phyloP scores from a whole-genome alignment of 2,888 invertebrate genomes.

The Melipona beecheii region DNA sequence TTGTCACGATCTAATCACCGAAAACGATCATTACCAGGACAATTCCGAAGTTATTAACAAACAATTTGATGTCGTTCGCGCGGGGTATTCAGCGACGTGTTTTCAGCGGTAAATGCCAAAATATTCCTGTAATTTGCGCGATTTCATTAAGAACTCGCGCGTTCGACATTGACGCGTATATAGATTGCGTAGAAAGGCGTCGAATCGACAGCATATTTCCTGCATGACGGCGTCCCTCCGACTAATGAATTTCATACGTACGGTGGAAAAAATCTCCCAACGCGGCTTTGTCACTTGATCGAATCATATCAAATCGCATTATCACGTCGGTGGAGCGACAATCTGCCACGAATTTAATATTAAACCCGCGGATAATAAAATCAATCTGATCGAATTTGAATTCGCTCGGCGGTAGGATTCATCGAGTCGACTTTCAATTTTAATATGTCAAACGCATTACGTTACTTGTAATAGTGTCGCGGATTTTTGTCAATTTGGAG shows the following conservation, averaged over 20 bases:
- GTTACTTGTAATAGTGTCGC: too few species aligned
- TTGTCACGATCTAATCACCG: too few species aligned
- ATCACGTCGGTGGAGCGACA: background rate
- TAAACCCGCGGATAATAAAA: background rate
- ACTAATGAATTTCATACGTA: slow-evolving; percentile 2
- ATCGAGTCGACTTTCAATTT: background rate
- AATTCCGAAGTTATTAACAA: background rate
- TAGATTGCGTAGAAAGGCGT: background rate
- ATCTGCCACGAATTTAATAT: background rate
- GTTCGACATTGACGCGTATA: background rate
- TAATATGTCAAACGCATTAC: background rate
- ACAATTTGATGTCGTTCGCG: background rate
- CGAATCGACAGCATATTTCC: slow-evolving; percentile 4
- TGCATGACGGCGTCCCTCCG: background rate
- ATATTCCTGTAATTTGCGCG: background rate
- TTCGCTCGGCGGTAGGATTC: background rate
- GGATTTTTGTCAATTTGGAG: too few species aligned
- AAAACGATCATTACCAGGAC: too few species aligned
- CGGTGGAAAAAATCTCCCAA: background rate
- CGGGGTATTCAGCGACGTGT: background rate
- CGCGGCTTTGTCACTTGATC: background rate
- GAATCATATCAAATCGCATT: background rate
- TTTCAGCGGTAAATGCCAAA: background rate
- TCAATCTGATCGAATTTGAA: background rate
- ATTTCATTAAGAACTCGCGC: background rate